Percentiles rank a stretch among this genome's conserved stretches.
These are phyloP conservation scores for Pampusana beccarii DNA, from an alignment of 2,113 vertebrate species.

Conservation along the genomic window DNA sequence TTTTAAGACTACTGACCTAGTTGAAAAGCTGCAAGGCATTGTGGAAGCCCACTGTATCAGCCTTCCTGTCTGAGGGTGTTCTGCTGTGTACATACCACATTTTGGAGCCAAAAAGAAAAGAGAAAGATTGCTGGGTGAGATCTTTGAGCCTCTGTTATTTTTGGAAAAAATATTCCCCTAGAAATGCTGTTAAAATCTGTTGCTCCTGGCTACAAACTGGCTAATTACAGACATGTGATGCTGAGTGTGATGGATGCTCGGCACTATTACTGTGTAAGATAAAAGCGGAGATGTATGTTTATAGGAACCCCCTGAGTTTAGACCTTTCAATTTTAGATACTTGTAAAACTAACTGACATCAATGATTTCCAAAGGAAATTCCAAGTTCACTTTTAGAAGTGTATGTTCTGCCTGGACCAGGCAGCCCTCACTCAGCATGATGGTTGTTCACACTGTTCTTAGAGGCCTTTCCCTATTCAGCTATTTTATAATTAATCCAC, in stretches of 20 bases:
- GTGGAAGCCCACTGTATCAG: background rate
- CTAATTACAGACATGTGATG: background rate
- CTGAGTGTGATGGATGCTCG: background rate
- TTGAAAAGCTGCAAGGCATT: background rate
- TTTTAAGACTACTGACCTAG: background rate
- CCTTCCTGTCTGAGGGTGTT: background rate
- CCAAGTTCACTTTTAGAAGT: background rate
- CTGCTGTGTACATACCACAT: background rate
- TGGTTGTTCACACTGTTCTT: background rate
- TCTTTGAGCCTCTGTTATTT: background rate
- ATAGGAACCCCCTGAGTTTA: background rate
- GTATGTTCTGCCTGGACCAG: background rate
- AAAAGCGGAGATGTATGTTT: background rate
- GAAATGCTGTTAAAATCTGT: background rate
- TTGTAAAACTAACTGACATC: background rate
- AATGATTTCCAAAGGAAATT: background rate
- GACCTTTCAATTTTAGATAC: background rate
- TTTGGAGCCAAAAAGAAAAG: background rate
- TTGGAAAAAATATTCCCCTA: background rate
- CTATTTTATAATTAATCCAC: background rate
- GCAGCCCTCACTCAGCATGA: background rate
- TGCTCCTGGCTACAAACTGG: background rate
- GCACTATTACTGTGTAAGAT: background rate
- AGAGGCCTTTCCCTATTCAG: background rate
- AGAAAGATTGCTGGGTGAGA: background rate